Conservation (phyloP, 2,888 invertebrate species). For the Dicycla oo region DNA sequence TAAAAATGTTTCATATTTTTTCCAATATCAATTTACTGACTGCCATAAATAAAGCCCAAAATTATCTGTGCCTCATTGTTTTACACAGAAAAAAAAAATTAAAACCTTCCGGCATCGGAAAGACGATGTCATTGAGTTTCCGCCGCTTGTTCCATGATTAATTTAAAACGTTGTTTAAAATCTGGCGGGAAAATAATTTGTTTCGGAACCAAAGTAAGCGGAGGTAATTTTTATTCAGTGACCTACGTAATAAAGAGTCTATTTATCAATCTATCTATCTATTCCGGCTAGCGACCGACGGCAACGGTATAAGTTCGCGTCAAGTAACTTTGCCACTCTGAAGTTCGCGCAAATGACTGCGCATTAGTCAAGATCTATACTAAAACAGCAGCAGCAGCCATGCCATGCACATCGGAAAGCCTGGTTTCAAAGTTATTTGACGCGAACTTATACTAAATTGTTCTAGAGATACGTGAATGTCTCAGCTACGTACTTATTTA, state of each 20-base stretch:
- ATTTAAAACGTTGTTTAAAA: conserved; percentile 61
- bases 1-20: conserved; percentile 31
- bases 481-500: conserved; percentile 31
- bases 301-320: too few species aligned
- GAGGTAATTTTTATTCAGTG: conserved; percentile 48
- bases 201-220: conserved; percentile 44
- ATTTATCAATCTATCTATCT: too few species aligned
- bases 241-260: neutral
- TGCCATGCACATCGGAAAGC: too few species aligned
- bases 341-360: too few species aligned
- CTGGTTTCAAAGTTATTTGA: too few species aligned
- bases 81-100: conserved; percentile 29
- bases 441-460: too few species aligned
- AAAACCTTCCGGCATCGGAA: conserved; percentile 50
- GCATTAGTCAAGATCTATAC: too few species aligned
- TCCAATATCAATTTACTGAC: conserved; percentile 36
- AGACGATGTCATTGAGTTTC: conserved; percentile 58
- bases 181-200: conserved; percentile 52
- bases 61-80: conserved; percentile 43
- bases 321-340: too few species aligned
- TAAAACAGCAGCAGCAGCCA: too few species aligned
- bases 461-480: conserved; percentile 14
- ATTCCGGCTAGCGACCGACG: conserved; percentile 7
- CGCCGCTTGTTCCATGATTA: conserved; percentile 56
- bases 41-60: conserved; percentile 42